A percentile compares a stretch with the other conserved stretches of the same genome.
Evolutionary conservation across 2,113 vertebrate species (phyloP).

Genomic region (Mustelus asterias): DNA sequence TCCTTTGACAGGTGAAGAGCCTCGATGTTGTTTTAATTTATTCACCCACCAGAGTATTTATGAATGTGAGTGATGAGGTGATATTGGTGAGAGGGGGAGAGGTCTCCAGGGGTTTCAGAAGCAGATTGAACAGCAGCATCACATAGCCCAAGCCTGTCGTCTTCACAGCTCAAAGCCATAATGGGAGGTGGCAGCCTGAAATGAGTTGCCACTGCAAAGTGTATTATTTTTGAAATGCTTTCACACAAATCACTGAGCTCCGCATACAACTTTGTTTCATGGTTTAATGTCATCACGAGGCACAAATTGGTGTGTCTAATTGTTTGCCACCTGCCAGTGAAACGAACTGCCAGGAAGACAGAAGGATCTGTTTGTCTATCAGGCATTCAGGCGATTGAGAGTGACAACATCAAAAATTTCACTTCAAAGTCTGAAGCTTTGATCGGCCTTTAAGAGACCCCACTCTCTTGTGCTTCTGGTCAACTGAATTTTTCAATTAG

Average conservation of each 20-base stretch:
- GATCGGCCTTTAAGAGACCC: slow-evolving; percentile 60
- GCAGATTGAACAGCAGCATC: slow-evolving; percentile 96
- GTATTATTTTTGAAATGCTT: slow-evolving; percentile 99
- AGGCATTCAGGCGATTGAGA: slow-evolving; percentile 77
- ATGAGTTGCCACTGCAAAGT: slow-evolving; percentile 88
- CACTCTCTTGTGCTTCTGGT: slow-evolving; percentile 62
- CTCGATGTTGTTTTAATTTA: slow-evolving; percentile 56
- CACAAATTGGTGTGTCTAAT: slow-evolving; percentile 99
- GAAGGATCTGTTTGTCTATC: slow-evolving; percentile 87
- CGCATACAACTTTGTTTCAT: slow-evolving; percentile 88
- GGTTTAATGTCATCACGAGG: slow-evolving; percentile 87
- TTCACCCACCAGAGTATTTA: slow-evolving; percentile 61
- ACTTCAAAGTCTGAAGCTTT: slow-evolving; percentile 64
- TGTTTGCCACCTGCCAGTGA: slow-evolving; percentile 98
- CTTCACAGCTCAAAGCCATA: slow-evolving; percentile 83
- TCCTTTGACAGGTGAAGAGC: slow-evolving; percentile 86
- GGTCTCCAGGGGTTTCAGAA: slow-evolving; percentile 88
- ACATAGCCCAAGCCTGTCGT: slow-evolving; percentile 74
- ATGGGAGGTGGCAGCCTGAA: slow-evolving; percentile 96
- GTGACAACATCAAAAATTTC: slow-evolving; percentile 92
- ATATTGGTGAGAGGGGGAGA: slow-evolving; percentile 78
- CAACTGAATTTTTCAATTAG: slow-evolving; percentile 69
- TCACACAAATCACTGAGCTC: slow-evolving; percentile 89
- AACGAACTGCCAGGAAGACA: slow-evolving; percentile 93
- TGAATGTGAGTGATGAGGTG: slow-evolving; percentile 77